A percentile compares a stretch with the other conserved stretches of the same genome.
Evolutionary conservation across 2,797 vertebrate species (phyloP).

Genomic region (Muscicapa comitata): DNA sequence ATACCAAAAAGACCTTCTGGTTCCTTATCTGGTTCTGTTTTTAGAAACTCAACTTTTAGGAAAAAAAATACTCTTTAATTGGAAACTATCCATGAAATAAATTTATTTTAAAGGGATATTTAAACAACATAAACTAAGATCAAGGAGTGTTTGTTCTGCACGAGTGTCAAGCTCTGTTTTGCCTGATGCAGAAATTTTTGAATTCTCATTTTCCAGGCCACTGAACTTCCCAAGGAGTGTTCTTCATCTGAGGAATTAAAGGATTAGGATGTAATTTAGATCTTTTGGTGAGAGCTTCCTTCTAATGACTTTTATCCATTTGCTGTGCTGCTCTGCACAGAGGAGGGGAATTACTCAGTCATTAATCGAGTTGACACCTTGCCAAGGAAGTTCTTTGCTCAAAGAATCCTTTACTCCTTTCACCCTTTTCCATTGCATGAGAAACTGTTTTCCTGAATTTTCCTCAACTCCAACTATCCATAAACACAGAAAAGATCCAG

Average conservation of each 20-base stretch:
- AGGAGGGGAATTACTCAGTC: neutral
- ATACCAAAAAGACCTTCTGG: neutral
- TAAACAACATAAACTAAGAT: neutral
- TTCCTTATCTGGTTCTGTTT: neutral
- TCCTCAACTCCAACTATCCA: neutral
- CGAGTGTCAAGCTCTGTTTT: neutral
- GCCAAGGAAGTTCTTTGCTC: neutral
- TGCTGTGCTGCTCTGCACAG: neutral
- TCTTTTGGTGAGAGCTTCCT: neutral
- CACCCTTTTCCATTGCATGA: neutral
- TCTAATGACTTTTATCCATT: neutral
- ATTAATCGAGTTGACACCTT: neutral
- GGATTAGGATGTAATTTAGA: conserved; percentile 20
- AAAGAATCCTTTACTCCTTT: neutral
- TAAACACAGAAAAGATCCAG: fast-evolving
- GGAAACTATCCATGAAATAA: neutral
- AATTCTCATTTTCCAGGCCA: neutral
- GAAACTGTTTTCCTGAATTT: neutral
- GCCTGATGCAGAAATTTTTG: neutral
- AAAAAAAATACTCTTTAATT: neutral
- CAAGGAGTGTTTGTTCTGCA: neutral
- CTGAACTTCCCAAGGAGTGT: neutral
- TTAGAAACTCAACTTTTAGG: neutral
- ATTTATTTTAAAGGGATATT: neutral
- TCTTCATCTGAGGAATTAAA: conserved; percentile 23